These are phyloP conservation scores for Hydrolagus affinis DNA, from an alignment of 2,113 vertebrate species.

Conservation along the genomic window DNA sequence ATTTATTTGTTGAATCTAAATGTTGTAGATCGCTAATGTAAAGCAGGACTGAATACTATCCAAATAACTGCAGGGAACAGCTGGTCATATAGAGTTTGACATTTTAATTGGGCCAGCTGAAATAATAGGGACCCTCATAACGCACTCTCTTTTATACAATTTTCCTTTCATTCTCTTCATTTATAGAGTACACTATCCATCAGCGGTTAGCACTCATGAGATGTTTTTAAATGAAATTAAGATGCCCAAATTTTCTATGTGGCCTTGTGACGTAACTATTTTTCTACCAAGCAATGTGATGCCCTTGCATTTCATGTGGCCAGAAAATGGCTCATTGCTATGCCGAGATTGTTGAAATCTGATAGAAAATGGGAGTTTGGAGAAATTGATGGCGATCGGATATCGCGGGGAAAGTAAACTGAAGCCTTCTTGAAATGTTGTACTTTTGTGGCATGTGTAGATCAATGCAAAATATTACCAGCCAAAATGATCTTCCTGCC, in stretches of 20 bases:
- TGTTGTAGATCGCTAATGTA: background rate
- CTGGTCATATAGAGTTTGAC: background rate
- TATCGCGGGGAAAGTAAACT: background rate
- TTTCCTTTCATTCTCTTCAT: background rate
- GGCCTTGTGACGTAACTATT: background rate
- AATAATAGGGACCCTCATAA: background rate
- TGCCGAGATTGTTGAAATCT: background rate
- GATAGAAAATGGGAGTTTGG: background rate
- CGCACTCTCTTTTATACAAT: background rate
- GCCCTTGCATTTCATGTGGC: background rate
- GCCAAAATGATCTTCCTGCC: background rate
- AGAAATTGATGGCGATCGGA: background rate
- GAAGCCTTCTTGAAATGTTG: background rate
- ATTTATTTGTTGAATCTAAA: background rate
- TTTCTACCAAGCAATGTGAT: background rate
- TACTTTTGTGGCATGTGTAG: background rate
- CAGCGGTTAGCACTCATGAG: background rate
- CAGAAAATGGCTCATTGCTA: background rate
- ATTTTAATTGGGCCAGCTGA: slow-evolving; percentile 1
- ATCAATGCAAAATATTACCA: background rate
- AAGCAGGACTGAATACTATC: background rate
- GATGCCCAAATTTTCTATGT: background rate
- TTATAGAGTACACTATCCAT: background rate
- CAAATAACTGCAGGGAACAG: background rate
- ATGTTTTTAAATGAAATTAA: background rate